These are phyloP conservation scores for Tonatia bakeri DNA, from an alignment of 2,113 vertebrate species.

Conservation along the genomic window DNA sequence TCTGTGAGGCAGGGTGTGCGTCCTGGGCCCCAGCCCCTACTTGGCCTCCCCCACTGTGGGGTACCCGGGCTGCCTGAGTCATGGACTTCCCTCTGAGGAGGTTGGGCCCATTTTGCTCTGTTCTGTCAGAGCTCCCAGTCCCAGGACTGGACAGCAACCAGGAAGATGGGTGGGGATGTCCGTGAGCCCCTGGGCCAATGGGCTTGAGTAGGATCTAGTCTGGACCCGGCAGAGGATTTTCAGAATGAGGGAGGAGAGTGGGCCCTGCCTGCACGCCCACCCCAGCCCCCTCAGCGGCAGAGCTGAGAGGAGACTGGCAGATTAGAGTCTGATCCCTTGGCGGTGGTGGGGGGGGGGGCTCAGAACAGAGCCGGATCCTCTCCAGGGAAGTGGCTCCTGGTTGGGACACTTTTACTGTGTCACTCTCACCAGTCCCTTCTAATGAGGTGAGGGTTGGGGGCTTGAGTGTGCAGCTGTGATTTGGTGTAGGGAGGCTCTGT, in stretches of 20 bases:
- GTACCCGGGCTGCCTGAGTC: neutral
- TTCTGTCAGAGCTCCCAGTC: neutral
- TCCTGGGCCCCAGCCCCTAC: neutral
- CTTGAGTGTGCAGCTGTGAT: neutral
- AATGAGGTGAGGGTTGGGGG: neutral
- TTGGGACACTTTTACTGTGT: neutral
- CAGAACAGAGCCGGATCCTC: neutral
- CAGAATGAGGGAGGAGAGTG: neutral
- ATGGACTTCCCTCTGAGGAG: neutral
- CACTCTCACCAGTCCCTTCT: neutral
- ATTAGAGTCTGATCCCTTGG: neutral
- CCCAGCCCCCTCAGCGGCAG: neutral
- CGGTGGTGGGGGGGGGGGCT: no score
- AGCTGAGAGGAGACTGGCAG: neutral
- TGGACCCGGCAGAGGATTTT: neutral
- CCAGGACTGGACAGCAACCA: neutral
- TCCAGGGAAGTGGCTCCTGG: neutral
- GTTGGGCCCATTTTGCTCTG: neutral
- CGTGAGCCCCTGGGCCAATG: neutral
- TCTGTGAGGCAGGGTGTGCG: neutral
- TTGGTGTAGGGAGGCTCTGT: neutral
- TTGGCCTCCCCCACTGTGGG: neutral
- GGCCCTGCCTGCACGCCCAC: neutral
- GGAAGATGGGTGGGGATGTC: neutral
- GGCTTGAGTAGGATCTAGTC: neutral